Evolutionary conservation across 1,140 invertebrate genomes (phyloP), one percentile per base, ranked within the genome.

Genomic region (Dryas iulia): DNA sequence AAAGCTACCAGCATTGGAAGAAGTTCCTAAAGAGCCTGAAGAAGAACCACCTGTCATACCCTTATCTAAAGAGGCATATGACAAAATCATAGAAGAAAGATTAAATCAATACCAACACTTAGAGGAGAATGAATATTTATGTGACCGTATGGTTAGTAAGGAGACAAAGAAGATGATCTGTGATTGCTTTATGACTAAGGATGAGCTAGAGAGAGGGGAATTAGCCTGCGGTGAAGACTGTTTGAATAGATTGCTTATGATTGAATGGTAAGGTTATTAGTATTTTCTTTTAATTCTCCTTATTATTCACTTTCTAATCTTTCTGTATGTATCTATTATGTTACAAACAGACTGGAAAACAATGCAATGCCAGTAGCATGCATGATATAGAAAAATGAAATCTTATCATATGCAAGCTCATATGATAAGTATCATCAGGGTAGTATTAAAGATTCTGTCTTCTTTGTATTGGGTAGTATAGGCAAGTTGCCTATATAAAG

Each of bases 171-270:
- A 97, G 73, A 99, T 99, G 98, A 94, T 96, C 18, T 99, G 98
- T 92, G 98, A 99, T 90, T 99, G 98, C 91, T 96, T 96, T 77
- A 92, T 98, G 66, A 97, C 97, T 3, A 95, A 96, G 86, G 97
- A 98, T 82, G 98, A 99, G 76, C 94, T 97, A 65, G 94, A 95
- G 30, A 91, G 95, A 68, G 97, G 97, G 1, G 95, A 98, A 86
- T 90, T 95, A 25, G 97, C 97, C 30, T 99, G 98, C 92, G 97
- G 97, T 0, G 97, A 98, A 82, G 98, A 99, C 90, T 99, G 98
- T 92, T 94, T 99, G 4, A 99, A 99, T 93, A 95, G 98, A 84
- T 94, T 99, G 84, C 94, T 99, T 4, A 98, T 99, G 96, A 99
- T 99, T 86, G 98, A 99, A 95, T 99, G 98, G 97, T 97, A 93